Conservation (phyloP, 2,797 vertebrate species). For the Pygocentrus nattereri region DNA sequence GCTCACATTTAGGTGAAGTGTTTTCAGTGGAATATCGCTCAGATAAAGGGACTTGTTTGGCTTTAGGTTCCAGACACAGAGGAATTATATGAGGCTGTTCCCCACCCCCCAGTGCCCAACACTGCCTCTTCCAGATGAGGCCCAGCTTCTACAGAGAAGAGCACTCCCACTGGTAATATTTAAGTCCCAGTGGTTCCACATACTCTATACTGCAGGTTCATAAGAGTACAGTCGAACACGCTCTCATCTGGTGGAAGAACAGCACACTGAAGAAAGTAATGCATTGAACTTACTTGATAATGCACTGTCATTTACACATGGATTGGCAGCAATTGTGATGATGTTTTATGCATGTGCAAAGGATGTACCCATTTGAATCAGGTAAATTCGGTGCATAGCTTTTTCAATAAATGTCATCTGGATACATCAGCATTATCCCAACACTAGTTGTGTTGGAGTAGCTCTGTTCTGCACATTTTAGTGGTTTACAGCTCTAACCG, state of each 20-base stretch:
- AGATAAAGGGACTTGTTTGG: conserved; percentile 10
- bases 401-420: no score
- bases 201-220: not conserved
- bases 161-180: conserved; percentile 6
- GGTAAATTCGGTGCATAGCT: no score
- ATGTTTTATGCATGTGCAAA: no score
- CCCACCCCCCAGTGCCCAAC: not conserved
- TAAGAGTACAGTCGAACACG: not conserved
- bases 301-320: not conserved
- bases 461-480: no score
- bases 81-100: conserved; percentile 14
- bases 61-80: conserved; percentile 4
- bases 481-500: no score
- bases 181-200: not conserved
- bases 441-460: no score
- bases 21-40: not conserved
- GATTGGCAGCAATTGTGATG: no score
- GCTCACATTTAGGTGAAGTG: not conserved
- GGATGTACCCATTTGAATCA: no score
- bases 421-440: no score
- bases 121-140: conserved; percentile 26
- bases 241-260: not conserved
- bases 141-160: not conserved
- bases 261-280: not conserved
- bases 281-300: no score